phyloP scores from a whole-genome alignment of 2,797 vertebrate species.

The Neosilurus hyrtlii region DNA sequence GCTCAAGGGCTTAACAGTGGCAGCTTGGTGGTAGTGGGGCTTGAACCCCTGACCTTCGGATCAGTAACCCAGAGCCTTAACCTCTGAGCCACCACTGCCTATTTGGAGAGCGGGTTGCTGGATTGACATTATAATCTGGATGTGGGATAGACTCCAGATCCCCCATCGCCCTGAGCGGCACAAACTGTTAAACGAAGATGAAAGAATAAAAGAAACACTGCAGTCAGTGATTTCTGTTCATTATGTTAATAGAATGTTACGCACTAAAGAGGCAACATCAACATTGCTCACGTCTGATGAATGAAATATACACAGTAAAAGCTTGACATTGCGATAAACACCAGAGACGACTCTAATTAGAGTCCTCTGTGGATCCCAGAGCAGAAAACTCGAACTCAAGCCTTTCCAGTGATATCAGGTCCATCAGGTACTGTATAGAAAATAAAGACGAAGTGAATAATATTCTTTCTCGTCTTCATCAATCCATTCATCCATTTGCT shows the following conservation, averaged over 20 bases:
- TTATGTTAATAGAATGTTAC: constrained; percentile 1
- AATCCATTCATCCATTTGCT: neutral
- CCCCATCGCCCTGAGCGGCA: neutral
- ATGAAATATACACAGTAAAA: neutral
- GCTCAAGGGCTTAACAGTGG: no score
- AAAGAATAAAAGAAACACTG: neutral
- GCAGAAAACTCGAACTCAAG: neutral
- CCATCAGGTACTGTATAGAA: neutral
- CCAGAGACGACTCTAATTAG: neutral
- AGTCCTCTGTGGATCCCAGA: neutral
- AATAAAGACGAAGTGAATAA: neutral
- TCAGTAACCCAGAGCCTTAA: no score
- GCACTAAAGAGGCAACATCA: neutral
- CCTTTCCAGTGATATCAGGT: neutral
- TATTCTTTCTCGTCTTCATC: neutral
- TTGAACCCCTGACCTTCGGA: no score
- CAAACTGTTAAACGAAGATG: neutral
- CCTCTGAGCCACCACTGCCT: no score
- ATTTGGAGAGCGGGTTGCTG: no score
- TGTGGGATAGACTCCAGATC: neutral
- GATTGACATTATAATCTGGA: no score
- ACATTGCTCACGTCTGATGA: neutral
- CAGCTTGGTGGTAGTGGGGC: no score
- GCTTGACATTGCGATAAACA: constrained; percentile 7
- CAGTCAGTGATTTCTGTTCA: neutral